Percentiles rank a stretch among this genome's conserved stretches.
phyloP scores from a whole-genome alignment of 2,113 vertebrate species.

The Micronycteris hirsuta region DNA sequence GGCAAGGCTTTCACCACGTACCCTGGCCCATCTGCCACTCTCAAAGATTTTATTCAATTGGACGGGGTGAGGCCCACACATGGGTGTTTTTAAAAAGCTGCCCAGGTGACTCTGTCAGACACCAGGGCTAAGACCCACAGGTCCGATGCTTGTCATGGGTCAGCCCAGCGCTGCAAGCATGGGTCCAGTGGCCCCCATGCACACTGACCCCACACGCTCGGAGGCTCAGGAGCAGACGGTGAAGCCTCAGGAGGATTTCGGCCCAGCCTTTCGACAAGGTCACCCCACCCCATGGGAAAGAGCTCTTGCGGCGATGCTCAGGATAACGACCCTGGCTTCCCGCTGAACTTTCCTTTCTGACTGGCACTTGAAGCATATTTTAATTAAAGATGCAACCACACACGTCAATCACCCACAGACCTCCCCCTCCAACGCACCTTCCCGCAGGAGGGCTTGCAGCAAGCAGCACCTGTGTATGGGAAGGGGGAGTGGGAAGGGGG shows the following conservation, averaged over 20 bases:
- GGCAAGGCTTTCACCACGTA: background rate
- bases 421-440: background rate
- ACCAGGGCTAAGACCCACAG: background rate
- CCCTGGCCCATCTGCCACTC: rapidly evolving
- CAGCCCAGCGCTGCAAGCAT: rapidly evolving
- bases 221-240: background rate
- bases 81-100: background rate
- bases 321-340: background rate
- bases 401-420: constrained; percentile 47
- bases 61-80: rapidly evolving
- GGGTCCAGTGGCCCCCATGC: background rate
- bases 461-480: background rate
- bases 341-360: constrained; percentile 53
- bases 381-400: constrained; percentile 64
- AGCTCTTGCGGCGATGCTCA: background rate
- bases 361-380: background rate
- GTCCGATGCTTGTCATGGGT: background rate
- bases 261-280: background rate
- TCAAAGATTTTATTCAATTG: background rate
- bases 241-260: background rate
- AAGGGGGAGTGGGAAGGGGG: rapidly evolving
- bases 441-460: background rate
- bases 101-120: rapidly evolving
- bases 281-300: background rate
- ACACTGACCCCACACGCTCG: background rate